Base-by-base conservation (phyloP, 2,888 invertebrate species). In the Tanypteryx hageni region DNA sequence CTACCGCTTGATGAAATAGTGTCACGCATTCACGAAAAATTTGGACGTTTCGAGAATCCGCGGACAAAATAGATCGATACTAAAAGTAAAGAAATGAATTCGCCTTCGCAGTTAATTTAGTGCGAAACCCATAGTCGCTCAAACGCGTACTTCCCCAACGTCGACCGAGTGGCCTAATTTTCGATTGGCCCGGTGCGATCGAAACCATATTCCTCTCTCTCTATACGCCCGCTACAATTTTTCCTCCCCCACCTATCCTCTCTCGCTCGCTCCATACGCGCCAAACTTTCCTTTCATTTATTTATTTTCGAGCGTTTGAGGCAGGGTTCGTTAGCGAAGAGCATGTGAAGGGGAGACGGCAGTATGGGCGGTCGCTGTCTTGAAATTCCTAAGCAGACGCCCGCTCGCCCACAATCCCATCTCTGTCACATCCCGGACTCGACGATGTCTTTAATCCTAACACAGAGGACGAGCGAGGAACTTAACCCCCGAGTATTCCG, bases 121-220 rank as follows among this genome's bases (percentile, higher is more conserved):
- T 76, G 76, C 76, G 76, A n/a, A 22, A 22, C 11, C 76, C 76
- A 22, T 76, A 14, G 22, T 11, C 76, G 22, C 22, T 76, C 13
- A 27, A 76, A 76, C 76, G 76, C 76, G 11, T 76, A n/a, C 76
- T n/a, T 11, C 76, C n/a, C 76, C 76, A 76, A n/a, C 27, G 76
- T 8, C 76, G 76, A 76, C 76, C 76, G 76, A 76, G 76, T 76
- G 27, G 76, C 76, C 76, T 76, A 76, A 76, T 76, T 76, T 76
- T 76, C 76, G 76, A 76, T 76, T 76, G 76, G 76, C 76, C 76
- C 76, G 76, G 11, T 22, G 11, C 76, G 76, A 76, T 76, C 76
- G 76, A 76, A 76, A 76, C 76, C 27, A n/a, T n/a, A n/a, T n/a
- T 22, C 22, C 76, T 76, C 76, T 27, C 27, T 76, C 76, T 27